Percentiles rank a stretch among this genome's conserved stretches.
Conservation (phyloP, 2,797 vertebrate species). For the Petrocephalus schoutedeni region DNA sequence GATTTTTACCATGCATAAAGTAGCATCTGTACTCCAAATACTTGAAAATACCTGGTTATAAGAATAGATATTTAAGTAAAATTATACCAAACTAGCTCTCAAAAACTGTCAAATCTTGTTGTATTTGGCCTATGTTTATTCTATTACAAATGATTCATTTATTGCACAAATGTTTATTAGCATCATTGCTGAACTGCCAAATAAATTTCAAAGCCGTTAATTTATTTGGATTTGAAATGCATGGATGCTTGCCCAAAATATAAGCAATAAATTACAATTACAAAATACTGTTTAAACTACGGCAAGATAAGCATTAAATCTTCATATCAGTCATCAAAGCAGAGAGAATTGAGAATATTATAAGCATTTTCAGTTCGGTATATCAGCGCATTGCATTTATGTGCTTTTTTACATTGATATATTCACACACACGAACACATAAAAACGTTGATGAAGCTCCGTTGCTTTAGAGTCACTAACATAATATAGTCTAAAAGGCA, state of each 20-base stretch:
- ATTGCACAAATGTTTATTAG: slow-evolving; percentile 12
- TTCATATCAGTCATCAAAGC: slow-evolving; percentile 2
- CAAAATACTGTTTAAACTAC: background rate
- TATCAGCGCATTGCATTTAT: background rate
- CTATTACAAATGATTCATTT: background rate
- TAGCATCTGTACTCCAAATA: background rate
- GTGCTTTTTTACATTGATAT: background rate
- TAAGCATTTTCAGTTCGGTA: background rate
- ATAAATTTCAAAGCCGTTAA: slow-evolving; percentile 7
- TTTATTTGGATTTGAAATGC: slow-evolving; percentile 6
- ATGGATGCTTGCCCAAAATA: slow-evolving; percentile 6
- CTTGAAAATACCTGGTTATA: background rate
- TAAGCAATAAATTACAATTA: slow-evolving; percentile 9
- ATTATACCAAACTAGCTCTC: background rate
- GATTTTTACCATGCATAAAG: background rate
- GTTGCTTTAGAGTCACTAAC: background rate
- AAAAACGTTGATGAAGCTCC: background rate
- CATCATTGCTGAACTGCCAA: background rate
- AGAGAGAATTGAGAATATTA: background rate
- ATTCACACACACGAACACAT: background rate
- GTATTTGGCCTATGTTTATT: background rate
- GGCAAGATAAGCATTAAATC: background rate
- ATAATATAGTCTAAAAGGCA: background rate
- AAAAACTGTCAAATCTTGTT: background rate
- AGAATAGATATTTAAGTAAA: background rate